These are phyloP conservation scores for Balearica regulorum DNA, from an alignment of 2,797 vertebrate genomes.

Conservation along the genomic window DNA sequence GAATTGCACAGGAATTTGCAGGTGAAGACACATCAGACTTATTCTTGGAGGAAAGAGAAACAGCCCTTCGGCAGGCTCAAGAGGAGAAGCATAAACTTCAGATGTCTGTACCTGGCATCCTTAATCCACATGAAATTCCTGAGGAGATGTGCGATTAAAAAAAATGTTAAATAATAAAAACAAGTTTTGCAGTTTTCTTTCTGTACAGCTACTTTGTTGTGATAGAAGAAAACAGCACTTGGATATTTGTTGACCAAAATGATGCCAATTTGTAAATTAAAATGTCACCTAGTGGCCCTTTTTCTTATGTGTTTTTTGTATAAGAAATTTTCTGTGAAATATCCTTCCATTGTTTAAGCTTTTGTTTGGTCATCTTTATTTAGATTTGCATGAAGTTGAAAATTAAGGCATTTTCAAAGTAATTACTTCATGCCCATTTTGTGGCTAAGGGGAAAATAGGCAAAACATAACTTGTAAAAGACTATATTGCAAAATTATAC, in stretches of 20 bases:
- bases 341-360: constrained; percentile 86
- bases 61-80: constrained; percentile 93
- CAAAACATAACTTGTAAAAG: constrained; percentile 77
- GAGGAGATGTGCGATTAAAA: constrained; percentile 99
- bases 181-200: constrained; percentile 73
- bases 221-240: constrained; percentile 83
- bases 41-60: constrained; percentile 95
- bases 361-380: constrained; percentile 83
- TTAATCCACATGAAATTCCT: constrained; percentile 98
- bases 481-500: constrained; percentile 79
- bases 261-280: constrained; percentile 98
- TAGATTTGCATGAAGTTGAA: constrained; percentile 88
- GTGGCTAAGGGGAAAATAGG: constrained; percentile 80
- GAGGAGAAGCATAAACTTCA: constrained; percentile 99
- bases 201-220: constrained; percentile 76
- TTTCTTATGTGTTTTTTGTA: constrained; percentile 98
- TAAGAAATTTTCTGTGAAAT: constrained; percentile 87
- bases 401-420: constrained; percentile 82
- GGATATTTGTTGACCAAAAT: constrained; percentile 95
- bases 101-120: constrained; percentile 97
- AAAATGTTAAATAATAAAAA: constrained; percentile 57
- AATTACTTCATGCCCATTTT: constrained; percentile 81
- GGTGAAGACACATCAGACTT: constrained; percentile 97
- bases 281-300: constrained; percentile 94
- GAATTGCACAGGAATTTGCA: constrained; percentile 87